Conservation (phyloP, 2,888 invertebrate species). For the Blastobasis adustella region DNA sequence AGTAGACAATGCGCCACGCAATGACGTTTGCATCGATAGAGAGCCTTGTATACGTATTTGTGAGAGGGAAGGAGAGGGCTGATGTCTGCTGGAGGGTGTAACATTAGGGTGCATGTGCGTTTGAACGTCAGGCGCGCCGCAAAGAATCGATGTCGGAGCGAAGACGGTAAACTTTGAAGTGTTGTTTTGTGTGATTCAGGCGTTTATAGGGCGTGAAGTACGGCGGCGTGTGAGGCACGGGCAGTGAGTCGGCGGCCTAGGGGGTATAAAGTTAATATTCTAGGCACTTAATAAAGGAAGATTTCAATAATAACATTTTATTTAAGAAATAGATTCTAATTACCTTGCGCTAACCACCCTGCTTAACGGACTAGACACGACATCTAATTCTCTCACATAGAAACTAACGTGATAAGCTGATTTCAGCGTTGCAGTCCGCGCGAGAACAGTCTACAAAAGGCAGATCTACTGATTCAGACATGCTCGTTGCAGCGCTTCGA, state of each 20-base stretch:
- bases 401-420: no score
- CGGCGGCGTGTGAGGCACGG: no score
- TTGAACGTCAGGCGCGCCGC: conserved; percentile 45
- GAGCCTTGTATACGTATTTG: conserved; percentile 25
- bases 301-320: no score
- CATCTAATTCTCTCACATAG: no score
- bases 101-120: conserved; percentile 61
- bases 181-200: background rate
- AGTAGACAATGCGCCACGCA: conserved; percentile 70
- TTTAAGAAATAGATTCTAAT: no score
- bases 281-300: no score
- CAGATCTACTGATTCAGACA: background rate
- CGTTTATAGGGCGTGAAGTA: background rate
- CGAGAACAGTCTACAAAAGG: background rate
- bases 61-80: conserved; percentile 36
- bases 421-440: background rate
- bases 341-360: no score
- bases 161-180: conserved; percentile 19
- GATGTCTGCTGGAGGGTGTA: conserved; percentile 29
- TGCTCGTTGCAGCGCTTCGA: background rate
- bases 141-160: conserved; percentile 68
- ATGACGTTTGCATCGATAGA: conserved; percentile 63
- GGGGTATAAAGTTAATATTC: no score
- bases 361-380: no score
- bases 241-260: no score